phyloP scores from a whole-genome alignment of 2,888 invertebrate species.

The Trichogramma dendrolimi region DNA sequence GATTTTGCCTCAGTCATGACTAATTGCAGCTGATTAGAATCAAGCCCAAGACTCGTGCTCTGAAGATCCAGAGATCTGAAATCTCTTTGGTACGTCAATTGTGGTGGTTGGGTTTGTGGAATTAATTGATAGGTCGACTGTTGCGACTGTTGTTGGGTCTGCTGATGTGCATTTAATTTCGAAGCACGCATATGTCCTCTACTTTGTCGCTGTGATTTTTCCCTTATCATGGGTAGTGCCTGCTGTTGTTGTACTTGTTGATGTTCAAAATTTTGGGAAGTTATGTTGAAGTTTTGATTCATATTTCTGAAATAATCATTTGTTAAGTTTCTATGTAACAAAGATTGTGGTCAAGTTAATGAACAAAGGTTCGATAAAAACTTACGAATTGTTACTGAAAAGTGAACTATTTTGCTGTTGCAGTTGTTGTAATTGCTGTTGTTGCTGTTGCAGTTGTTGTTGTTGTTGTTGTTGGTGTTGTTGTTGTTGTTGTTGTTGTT shows the following conservation, averaged over 20 bases:
- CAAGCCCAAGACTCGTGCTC: conserved; percentile 36
- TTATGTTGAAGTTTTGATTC: conserved; percentile 34
- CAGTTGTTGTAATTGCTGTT: conserved; percentile 20
- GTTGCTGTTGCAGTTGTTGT: conserved; percentile 32
- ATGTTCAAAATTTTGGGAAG: conserved; percentile 36
- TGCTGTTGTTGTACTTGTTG: conserved; percentile 20
- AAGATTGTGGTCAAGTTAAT: too few relatives aligned
- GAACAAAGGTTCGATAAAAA: too few relatives aligned
- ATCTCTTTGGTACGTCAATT: conserved; percentile 36
- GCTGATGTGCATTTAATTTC: conserved; percentile 42
- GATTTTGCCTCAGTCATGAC: conserved; percentile 20
- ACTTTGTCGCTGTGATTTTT: conserved; percentile 39
- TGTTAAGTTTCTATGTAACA: too few relatives aligned
- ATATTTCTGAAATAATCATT: conserved; percentile 30
- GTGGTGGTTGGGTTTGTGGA: conserved; percentile 38
- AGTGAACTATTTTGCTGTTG: conserved; percentile 1
- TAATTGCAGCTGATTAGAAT: conserved; percentile 34
- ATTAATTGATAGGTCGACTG: conserved; percentile 17
- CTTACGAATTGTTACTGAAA: neutral
- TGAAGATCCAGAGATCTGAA: conserved; percentile 42
- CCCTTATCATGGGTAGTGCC: conserved; percentile 25
- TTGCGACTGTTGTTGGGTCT: conserved; percentile 43
- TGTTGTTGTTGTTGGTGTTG: conserved; percentile 35
- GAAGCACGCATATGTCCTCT: conserved; percentile 35
- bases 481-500: conserved; percentile 31